Percentiles rank a stretch among this genome's conserved stretches.
These are phyloP conservation scores for Drosophila multiciliata DNA, from an alignment of 2,888 invertebrate species.

Conservation along the genomic window DNA sequence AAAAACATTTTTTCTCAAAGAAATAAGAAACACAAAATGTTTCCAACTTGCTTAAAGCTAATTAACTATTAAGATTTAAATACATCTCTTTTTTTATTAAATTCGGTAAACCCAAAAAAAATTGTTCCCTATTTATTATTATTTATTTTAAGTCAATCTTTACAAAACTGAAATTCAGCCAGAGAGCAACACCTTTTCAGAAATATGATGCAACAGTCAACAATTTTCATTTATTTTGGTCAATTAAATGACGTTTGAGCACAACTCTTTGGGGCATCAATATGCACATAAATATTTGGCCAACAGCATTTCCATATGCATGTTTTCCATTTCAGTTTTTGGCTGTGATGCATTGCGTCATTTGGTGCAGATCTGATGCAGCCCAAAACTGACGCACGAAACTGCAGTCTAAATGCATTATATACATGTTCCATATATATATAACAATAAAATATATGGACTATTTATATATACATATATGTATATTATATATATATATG, in stretches of 20 bases:
- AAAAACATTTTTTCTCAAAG: background rate
- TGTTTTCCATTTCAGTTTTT: slow-evolving; percentile 34
- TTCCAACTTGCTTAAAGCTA: background rate
- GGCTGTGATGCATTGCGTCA: slow-evolving; percentile 38
- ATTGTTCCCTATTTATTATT: too few relatives aligned
- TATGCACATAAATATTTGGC: slow-evolving; percentile 47
- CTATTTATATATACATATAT: slow-evolving; percentile 35
- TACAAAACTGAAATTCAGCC: background rate
- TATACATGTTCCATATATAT: slow-evolving; percentile 45
- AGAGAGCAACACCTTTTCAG: background rate
- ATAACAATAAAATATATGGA: slow-evolving; percentile 41
- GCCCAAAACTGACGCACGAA: slow-evolving; percentile 8
- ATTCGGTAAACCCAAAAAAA: too few relatives aligned
- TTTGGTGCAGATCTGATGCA: slow-evolving; percentile 38
- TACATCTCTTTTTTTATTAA: too few relatives aligned
- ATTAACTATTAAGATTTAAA: background rate
- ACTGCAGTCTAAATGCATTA: slow-evolving; percentile 72
- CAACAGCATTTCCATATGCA: slow-evolving; percentile 50
- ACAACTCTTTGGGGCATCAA: slow-evolving; percentile 29
- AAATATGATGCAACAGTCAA: background rate
- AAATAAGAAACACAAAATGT: background rate
- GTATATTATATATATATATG: slow-evolving; percentile 1
- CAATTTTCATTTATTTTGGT: slow-evolving; percentile 13
- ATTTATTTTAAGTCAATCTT: background rate
- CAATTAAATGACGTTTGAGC: slow-evolving; percentile 18